These are phyloP conservation scores for Neoniphon sammara DNA, from an alignment of 2,797 vertebrate genomes.

Conservation along the genomic window DNA sequence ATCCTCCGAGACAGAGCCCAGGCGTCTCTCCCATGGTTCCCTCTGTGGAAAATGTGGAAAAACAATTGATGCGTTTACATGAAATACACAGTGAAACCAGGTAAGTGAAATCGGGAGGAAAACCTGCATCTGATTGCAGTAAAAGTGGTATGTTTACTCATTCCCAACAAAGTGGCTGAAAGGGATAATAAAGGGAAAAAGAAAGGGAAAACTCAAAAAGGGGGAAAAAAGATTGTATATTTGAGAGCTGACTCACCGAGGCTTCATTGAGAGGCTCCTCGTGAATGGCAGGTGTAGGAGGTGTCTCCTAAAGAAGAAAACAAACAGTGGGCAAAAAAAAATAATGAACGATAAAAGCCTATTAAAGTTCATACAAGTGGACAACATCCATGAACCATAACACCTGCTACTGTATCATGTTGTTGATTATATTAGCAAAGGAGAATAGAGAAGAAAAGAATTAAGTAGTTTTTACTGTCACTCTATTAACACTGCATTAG, in stretches of 20 bases:
- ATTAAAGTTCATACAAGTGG: neutral
- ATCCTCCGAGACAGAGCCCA: slow-evolving; percentile 88
- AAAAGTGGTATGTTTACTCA: neutral
- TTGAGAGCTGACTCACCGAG: slow-evolving; percentile 76
- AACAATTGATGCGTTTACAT: neutral
- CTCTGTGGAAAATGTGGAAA: slow-evolving; percentile 71
- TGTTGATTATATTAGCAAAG: slow-evolving; percentile 6
- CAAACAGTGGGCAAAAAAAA: slow-evolving; percentile 54
- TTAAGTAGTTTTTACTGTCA: neutral
- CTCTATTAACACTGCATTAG: neutral
- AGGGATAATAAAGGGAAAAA: slow-evolving; percentile 29
- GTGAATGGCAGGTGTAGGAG: slow-evolving; percentile 82
- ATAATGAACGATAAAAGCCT: slow-evolving; percentile 7
- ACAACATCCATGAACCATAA: neutral
- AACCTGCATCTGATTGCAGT: too few relatives aligned
- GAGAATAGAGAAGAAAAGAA: slow-evolving; percentile 4
- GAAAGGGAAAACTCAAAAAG: neutral
- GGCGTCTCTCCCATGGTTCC: slow-evolving; percentile 88
- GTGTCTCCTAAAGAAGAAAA: slow-evolving; percentile 79
- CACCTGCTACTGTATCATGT: neutral
- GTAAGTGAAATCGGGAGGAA: too few relatives aligned
- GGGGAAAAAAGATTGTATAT: neutral
- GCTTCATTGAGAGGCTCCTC: slow-evolving; percentile 81
- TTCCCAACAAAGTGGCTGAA: slow-evolving; percentile 12
- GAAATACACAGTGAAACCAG: too few relatives aligned